Conservation (phyloP, 2,888 invertebrate genomes). For the Aleiodes leptofemur region DNA sequence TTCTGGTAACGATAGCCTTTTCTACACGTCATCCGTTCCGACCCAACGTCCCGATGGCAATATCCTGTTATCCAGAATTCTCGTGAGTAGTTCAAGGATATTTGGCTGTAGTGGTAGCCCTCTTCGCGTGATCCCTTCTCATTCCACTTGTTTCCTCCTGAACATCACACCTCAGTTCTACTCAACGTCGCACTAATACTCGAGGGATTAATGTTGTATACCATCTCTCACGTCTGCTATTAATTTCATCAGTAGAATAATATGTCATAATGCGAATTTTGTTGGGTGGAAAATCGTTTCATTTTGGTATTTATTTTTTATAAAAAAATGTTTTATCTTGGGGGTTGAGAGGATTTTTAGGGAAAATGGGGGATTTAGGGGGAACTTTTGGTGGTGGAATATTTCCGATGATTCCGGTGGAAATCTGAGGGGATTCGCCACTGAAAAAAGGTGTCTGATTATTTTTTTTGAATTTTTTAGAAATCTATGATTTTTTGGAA, state of each 20-base stretch:
- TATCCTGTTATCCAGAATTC: slow-evolving; percentile 61
- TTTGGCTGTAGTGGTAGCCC: neutral
- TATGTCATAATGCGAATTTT: slow-evolving; percentile 64
- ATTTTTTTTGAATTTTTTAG: too few relatives aligned
- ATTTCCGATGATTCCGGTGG: too few relatives aligned
- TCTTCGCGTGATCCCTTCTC: slow-evolving; percentile 41
- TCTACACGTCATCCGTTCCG: slow-evolving; percentile 40
- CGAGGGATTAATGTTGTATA: slow-evolving; percentile 70
- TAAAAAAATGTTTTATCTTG: too few relatives aligned
- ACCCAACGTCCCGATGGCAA: slow-evolving; percentile 55
- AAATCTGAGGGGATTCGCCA: too few relatives aligned
- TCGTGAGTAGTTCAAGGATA: slow-evolving; percentile 37
- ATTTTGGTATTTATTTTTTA: too few relatives aligned
- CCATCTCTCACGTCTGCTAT: slow-evolving; percentile 66
- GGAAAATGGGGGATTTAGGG: too few relatives aligned
- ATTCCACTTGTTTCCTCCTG: slow-evolving; percentile 22
- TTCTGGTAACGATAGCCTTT: slow-evolving; percentile 41
- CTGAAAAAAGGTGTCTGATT: too few relatives aligned
- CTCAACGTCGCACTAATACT: slow-evolving; percentile 66
- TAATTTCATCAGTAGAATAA: slow-evolving; percentile 71
- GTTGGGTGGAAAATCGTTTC: slow-evolving; percentile 24
- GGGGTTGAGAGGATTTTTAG: too few relatives aligned
- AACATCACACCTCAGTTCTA: slow-evolving; percentile 48
- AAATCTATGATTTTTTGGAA: too few relatives aligned
- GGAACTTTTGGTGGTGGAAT: too few relatives aligned